A percentile compares a stretch with the other conserved stretches of the same genome.
Conservation (phyloP, 2,888 invertebrate species). For the Cyclophora punctaria region DNA sequence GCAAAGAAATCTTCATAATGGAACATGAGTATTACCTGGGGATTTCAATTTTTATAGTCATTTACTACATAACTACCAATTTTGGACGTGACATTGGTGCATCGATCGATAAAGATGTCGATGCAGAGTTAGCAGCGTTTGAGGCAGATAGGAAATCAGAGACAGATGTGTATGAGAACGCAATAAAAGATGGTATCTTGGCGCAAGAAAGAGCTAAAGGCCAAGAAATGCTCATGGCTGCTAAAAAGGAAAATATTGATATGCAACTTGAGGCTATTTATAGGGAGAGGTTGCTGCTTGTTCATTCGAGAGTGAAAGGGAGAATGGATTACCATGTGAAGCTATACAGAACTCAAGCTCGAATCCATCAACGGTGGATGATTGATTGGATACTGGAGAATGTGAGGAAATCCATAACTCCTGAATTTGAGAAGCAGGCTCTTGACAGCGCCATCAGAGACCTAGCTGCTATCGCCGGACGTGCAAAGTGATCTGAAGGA, state of each 20-base stretch:
- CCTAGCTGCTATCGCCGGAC: conserved; percentile 79
- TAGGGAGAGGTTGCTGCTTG: conserved; percentile 74
- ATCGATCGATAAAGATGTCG: conserved; percentile 80
- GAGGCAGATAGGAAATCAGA: conserved; percentile 70
- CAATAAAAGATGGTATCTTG: conserved; percentile 78
- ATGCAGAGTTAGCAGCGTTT: conserved; percentile 70
- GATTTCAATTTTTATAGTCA: conserved; percentile 78
- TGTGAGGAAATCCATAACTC: conserved; percentile 84
- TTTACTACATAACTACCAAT: conserved; percentile 76
- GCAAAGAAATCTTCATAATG: conserved; percentile 94
- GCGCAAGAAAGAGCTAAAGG: conserved; percentile 85
- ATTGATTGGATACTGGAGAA: conserved; percentile 90
- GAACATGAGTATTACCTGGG: conserved; percentile 94
- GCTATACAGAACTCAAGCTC: conserved; percentile 81
- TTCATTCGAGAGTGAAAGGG: conserved; percentile 77
- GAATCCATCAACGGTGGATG: conserved; percentile 94
- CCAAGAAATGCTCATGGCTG: conserved; percentile 83
- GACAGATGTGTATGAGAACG: conserved; percentile 54
- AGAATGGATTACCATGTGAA: conserved; percentile 94
- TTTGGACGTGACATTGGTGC: conserved; percentile 78
- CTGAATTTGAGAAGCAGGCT: conserved; percentile 91
- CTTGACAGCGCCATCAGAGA: conserved; percentile 89
- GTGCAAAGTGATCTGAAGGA: neutral
- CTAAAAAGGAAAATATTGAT: conserved; percentile 92
- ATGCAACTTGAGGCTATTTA: conserved; percentile 96